Base-by-base conservation (phyloP, 2,797 vertebrate species). In the Semaprochilodus insignis region DNA sequence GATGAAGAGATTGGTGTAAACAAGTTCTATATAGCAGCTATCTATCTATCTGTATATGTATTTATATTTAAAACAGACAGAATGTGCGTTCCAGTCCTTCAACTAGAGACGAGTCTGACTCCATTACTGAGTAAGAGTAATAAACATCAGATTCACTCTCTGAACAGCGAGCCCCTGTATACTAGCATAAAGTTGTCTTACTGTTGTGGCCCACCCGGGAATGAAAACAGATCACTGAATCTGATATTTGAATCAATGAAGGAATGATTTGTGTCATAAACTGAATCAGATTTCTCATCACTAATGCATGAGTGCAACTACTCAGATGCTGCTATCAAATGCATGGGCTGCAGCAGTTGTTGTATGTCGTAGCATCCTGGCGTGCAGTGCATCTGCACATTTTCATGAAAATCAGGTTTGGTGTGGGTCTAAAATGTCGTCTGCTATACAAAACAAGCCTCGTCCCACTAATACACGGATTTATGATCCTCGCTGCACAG, bases 361-460 rank as follows among this genome's bases (percentile, higher is more conserved):
- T 85, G 73, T 91, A 84, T 40, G 8, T 40, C 40, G 40, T 40
- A 40, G 40, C 5, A 4, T 40, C 40, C 40, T 4, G 40, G 2
- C 8, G 40, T 40, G 44, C 44, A 2, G 44, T 2, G 44, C 80
- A 88, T 83, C 90, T 81, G 88, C 69, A 44, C 70, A 54, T 74
- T 19, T 62, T 55, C 21, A 44, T 21, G 23, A 48, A 44, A 48
- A 48, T 48, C 44, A 48, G 44, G 25, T 60, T 71, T 60, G 19
- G 5, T 19, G 17, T 8, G 23, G 0, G 5, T 25, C 21, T 48
- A 2, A 34, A 14, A 69, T 44, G 36, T 69, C n/a, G 14, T 51
- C 34, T 70, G 36, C 44, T 5, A 23, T 48, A 8, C 13, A 71
- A 55, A 73, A 31, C 25, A 27, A 7, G 19, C 31, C 63, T 10